These are phyloP conservation scores for Selenia dentaria DNA, from an alignment of 2,888 invertebrate genomes.

Conservation along the genomic window DNA sequence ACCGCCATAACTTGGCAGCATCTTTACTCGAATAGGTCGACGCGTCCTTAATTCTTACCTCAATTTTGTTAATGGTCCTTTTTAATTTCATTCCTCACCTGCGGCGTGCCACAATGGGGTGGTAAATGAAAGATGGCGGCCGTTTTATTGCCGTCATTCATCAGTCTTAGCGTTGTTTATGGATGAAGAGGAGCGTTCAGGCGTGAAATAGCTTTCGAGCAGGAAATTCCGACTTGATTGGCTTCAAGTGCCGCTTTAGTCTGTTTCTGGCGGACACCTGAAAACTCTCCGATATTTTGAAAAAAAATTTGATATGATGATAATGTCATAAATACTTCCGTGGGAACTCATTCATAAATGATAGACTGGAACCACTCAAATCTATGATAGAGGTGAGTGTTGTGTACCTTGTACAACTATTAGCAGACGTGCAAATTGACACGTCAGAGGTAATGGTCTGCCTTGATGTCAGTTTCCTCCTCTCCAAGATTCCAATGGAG, in stretches of 20 bases:
- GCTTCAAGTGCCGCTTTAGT: neutral
- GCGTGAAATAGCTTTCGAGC: slow-evolving; percentile 35
- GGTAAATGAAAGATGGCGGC: slow-evolving; percentile 43
- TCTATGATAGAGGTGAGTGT: too few relatives aligned
- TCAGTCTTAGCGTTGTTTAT: slow-evolving; percentile 43
- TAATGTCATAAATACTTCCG: too few relatives aligned
- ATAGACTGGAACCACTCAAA: too few relatives aligned
- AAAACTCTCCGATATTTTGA: too few relatives aligned
- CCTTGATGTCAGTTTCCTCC: too few relatives aligned
- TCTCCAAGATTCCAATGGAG: too few relatives aligned
- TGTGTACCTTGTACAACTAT: too few relatives aligned
- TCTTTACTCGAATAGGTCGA: slow-evolving; percentile 4
- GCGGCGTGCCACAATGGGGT: slow-evolving; percentile 39
- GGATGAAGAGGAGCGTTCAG: slow-evolving; percentile 31
- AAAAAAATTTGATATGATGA: too few relatives aligned
- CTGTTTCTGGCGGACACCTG: too few relatives aligned
- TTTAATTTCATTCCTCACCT: slow-evolving; percentile 45
- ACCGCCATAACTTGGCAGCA: slow-evolving; percentile 13
- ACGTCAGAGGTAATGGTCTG: too few relatives aligned
- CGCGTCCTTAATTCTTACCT: slow-evolving; percentile 16
- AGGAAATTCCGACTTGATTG: slow-evolving; percentile 16
- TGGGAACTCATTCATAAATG: too few relatives aligned
- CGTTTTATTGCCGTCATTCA: slow-evolving; percentile 48
- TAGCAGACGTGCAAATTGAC: too few relatives aligned
- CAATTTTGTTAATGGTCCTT: slow-evolving; percentile 33